Evolutionary conservation across 2,797 vertebrate genomes (phyloP), one percentile per base, ranked within the genome.

Genomic region (Clarias laeviceps): DNA sequence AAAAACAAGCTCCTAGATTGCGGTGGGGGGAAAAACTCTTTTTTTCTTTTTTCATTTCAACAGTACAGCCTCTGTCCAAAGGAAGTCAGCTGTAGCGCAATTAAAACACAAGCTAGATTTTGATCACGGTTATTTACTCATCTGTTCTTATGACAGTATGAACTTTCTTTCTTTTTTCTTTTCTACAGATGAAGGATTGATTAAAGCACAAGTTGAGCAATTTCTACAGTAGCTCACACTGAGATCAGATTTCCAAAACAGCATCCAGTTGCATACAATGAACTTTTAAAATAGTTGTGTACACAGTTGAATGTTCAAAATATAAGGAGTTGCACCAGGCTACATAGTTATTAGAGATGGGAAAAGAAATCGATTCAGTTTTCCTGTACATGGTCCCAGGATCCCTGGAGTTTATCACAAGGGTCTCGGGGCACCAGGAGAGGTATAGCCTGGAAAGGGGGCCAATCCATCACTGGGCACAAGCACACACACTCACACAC

Each of bases 21-120:
- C 29, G 6, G n/a, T 68, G 62, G 45, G 27, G 45, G 3, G 0
- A 62, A 57, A 61, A 65, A 61, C 45, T 50, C 85, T 85, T 83
- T 29, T 87, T 85, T 87, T 87, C 82, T 87, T 72, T 88, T 87
- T 77, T 89, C 87, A 80, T 66, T 70, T 61, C 62, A 72, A 24
- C 59, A 12, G 85, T 62, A n/a, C n/a, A 68, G 78, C 82, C 64
- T 80, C 68, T 66, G 40, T 74, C 45, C 9, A 5, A 57, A 32
- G 50, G 6, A 40, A 59, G n/a, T 34, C 74, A 78, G 70, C 57
- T 69, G 57, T 29, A 81, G 69, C 32, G 9, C 72, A 61, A 74
- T 59, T 45, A 74, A 54, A 83, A 80, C 45, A 12, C 77, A 61
- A 56, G 32, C 20, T 69, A 29, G 54, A 64, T 85, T 73, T 62